These are phyloP conservation scores for Drosophila buzzatii DNA, from an alignment of 2,888 invertebrate genomes.

Conservation along the genomic window DNA sequence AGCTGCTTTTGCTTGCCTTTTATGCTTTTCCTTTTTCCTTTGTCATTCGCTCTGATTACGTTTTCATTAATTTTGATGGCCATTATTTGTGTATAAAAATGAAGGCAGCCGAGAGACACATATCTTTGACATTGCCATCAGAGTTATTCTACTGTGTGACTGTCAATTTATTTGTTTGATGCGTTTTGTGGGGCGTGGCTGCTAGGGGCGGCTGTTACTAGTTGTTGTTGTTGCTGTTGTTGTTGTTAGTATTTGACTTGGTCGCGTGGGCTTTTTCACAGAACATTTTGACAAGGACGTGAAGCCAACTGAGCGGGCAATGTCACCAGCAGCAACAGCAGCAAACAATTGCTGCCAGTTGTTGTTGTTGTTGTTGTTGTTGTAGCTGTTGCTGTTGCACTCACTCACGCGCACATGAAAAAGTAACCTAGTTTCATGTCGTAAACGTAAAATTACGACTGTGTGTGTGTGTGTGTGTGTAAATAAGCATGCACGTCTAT, in stretches of 20 bases:
- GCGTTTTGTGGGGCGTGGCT: constrained; percentile 31
- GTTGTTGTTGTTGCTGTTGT: constrained; percentile 1
- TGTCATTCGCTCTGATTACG: constrained; percentile 18
- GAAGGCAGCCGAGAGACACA: constrained; percentile 12
- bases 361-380: constrained; percentile 35
- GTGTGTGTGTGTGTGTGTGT: constrained; percentile 28
- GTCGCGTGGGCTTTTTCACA: constrained; percentile 68
- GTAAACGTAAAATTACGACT: constrained; percentile 75
- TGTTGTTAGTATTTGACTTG: constrained; percentile 35
- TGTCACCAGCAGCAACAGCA: constrained; percentile 72
- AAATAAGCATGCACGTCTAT: constrained; percentile 18
- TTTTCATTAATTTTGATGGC: constrained; percentile 32
- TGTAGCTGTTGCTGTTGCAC: constrained; percentile 44
- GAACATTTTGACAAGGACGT: constrained; percentile 61
- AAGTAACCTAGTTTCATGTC: constrained; percentile 80
- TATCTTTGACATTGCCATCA: constrained; percentile 33
- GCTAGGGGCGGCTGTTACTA: constrained; percentile 2
- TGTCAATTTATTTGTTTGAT: constrained; percentile 59
- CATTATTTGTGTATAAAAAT: constrained; percentile 22
- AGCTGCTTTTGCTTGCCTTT: neutral
- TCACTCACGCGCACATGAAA: constrained; percentile 72
- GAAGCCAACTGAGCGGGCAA: constrained; percentile 76
- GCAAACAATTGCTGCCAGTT: constrained; percentile 53
- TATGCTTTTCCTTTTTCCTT: neutral
- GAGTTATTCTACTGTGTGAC: constrained; percentile 15